Evolutionary conservation across 2,113 vertebrate species (phyloP), one percentile per base, ranked within the genome.

Genomic region (Daphoenositta chrysoptera): DNA sequence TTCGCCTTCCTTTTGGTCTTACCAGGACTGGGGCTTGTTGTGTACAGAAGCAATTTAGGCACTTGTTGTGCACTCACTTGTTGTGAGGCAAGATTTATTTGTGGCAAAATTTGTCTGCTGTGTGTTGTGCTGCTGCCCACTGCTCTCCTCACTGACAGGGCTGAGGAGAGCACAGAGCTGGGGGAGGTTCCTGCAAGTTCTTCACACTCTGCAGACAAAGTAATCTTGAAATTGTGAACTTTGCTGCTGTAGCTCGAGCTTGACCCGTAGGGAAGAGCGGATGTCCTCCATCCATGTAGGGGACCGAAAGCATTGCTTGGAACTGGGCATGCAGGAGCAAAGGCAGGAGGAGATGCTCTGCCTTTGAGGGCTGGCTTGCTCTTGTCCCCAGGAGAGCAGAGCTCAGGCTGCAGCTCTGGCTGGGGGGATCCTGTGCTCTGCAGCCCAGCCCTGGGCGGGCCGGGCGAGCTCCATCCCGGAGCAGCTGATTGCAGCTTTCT

Each of bases 231-330:
- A 15, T 24, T 15, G 13, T 54, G 54, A 44, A 5, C 86, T 57
- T 81, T 53, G 14, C 33, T 61, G 64, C 23, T 35, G 18, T 48
- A 27, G 16, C 4, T 13, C 1, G 5, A 54, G 31, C 13, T 27
- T 31, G 11, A 54, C 11, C 31, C 78, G 27, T 17, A 33, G 53
- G 37, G 42, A 81, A 53, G 31, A 68, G 22, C 0, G 0, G 6
- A 6, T 23, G 8, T 23, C 35, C 33, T 40, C n/a, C 31, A 14
- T 22, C 54, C 0, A 0, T 5, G 20, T 1, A 6, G 27, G 26
- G 15, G 11, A 22, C 23, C 24, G 57, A 68, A 91, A 64, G 8
- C 6, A 3, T 17, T 53, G 9, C 18, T 71, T 51, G 50, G 64
- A 83, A 35, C 20, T n/a, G 14, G 27, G 54, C 10, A 2, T 75